phyloP scores from a whole-genome alignment of 2,797 vertebrate genomes.

The Sebastes kiyomatsui region DNA sequence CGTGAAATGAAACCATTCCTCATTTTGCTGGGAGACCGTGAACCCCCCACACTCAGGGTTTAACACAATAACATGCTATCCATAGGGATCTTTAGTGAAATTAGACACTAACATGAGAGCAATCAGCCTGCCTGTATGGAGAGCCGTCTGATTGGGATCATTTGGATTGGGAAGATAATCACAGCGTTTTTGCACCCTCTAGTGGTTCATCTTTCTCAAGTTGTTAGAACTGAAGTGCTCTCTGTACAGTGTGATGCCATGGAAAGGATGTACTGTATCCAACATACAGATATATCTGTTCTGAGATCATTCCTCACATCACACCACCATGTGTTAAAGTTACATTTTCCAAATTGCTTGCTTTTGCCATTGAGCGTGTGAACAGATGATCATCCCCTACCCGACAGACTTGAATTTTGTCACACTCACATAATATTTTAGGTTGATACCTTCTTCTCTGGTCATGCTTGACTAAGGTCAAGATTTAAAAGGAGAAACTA shows the following conservation, averaged over 20 bases:
- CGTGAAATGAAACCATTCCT: not conserved
- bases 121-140: not conserved
- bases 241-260: not conserved
- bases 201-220: constrained; percentile 12
- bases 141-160: not conserved
- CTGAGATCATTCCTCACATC: not conserved
- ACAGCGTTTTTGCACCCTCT: constrained; percentile 26
- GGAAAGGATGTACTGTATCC: not conserved
- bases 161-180: not conserved
- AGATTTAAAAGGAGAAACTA: not conserved
- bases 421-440: not conserved
- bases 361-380: not conserved
- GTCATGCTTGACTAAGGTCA: not conserved
- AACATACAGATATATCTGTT: not conserved
- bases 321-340: too few relatives aligned
- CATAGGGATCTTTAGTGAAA: not conserved
- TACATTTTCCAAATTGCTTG: too few relatives aligned
- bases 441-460: not conserved
- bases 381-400: not conserved
- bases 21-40: not conserved
- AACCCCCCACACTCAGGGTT: not conserved
- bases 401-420: not conserved
- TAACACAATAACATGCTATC: not conserved
- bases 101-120: not conserved
- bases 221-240: not conserved